These are phyloP conservation scores for Yasuhikotakia modesta DNA, from an alignment of 2,797 vertebrate species.

Conservation along the genomic window DNA sequence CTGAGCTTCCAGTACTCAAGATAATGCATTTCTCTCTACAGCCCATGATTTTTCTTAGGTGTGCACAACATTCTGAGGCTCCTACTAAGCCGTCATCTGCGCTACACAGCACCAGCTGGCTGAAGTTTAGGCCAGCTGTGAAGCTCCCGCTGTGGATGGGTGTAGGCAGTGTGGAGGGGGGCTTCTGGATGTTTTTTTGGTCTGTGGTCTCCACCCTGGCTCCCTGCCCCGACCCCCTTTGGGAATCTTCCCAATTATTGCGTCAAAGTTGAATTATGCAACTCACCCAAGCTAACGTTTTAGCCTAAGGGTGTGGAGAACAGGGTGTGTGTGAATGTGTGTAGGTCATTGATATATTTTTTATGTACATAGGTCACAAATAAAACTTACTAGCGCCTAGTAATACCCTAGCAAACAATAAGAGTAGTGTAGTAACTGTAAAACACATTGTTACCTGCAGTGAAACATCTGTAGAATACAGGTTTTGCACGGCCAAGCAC, in stretches of 20 bases:
- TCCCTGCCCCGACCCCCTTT: constrained; percentile 35
- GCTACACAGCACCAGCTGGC: constrained; percentile 31
- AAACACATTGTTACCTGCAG: no score
- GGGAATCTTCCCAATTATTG: constrained; percentile 44
- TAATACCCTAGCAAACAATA: no score
- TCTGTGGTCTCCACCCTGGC: constrained; percentile 55
- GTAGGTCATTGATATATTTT: constrained; percentile 16
- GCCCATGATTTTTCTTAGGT: not conserved
- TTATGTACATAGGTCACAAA: not conserved
- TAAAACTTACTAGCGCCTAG: no score
- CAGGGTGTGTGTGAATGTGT: constrained; percentile 12
- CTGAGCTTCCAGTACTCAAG: constrained; percentile 11
- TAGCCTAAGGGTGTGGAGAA: constrained; percentile 40
- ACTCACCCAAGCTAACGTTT: constrained; percentile 14
- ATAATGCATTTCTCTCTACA: constrained; percentile 15
- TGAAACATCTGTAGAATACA: no score
- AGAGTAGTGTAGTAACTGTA: no score
- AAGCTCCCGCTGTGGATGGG: constrained; percentile 44
- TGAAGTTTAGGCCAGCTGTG: constrained; percentile 25
- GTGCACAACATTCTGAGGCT: constrained; percentile 15
- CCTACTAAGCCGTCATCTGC: constrained; percentile 28
- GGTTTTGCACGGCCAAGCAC: no score
- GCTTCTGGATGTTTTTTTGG: constrained; percentile 26
- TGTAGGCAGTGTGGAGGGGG: constrained; percentile 34
- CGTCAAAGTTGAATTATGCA: constrained; percentile 54